Conservation (phyloP, 1,140 invertebrate species). For the Leptinotarsa texana region DNA sequence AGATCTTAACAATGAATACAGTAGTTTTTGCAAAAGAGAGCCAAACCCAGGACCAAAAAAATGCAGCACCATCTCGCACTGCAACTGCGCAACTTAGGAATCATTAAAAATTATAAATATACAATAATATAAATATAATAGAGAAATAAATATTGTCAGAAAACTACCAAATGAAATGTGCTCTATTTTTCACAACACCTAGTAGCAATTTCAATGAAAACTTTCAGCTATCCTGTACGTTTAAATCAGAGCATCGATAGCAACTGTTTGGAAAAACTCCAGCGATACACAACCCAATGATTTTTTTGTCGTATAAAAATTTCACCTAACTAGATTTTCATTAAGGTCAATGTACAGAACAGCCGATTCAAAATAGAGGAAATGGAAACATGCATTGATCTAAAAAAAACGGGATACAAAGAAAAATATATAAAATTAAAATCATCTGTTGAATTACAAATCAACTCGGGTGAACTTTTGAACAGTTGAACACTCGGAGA, state of each 20-base stretch:
- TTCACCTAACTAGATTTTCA: constrained; percentile 31
- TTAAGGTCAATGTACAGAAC: constrained; percentile 37
- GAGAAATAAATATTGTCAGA: constrained; percentile 46
- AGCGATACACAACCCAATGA: not conserved
- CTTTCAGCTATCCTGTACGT: constrained; percentile 37
- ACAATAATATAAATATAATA: constrained; percentile 39
- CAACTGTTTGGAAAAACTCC: not conserved
- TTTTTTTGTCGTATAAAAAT: constrained; percentile 39
- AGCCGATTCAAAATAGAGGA: constrained; percentile 37
- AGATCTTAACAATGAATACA: not conserved
- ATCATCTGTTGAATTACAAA: too few species aligned
- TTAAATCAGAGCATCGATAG: not conserved
- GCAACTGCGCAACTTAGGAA: constrained; percentile 42
- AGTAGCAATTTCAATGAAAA: constrained; percentile 38
- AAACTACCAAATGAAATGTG: constrained; percentile 42
- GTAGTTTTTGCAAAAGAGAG: constrained; percentile 7
- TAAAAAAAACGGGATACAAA: too few species aligned
- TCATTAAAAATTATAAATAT: constrained; percentile 44
- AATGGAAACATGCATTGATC: not conserved
- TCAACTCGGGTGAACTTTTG: too few species aligned
- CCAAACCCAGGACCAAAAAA: not conserved
- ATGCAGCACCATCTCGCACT: constrained; percentile 17
- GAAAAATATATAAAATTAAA: too few species aligned
- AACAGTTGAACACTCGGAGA: too few species aligned
- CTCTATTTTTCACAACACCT: constrained; percentile 44